These are phyloP conservation scores for Stenoptilia bipunctidactyla DNA, from an alignment of 2,888 invertebrate species.

Conservation along the genomic window DNA sequence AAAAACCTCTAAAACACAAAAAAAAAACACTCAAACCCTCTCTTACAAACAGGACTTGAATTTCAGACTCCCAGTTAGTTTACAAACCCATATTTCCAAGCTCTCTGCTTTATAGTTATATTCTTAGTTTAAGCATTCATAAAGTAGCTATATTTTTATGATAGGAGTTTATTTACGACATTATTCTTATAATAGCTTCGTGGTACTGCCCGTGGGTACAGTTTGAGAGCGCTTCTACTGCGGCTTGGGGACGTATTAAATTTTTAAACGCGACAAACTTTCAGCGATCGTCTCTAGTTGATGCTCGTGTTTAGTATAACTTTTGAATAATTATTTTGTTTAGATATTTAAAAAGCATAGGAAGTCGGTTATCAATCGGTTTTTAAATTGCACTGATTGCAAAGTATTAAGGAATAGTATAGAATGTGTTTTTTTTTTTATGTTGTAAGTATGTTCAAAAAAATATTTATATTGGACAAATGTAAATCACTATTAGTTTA, in stretches of 20 bases:
- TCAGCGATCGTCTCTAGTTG: slow-evolving; percentile 26
- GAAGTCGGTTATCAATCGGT: too few species aligned
- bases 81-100: background rate
- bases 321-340: slow-evolving; percentile 2
- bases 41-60: too few species aligned
- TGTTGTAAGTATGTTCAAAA: too few species aligned
- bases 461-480: too few species aligned
- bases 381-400: too few species aligned
- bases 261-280: slow-evolving; percentile 47
- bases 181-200: slow-evolving; percentile 46
- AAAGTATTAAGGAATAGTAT: too few species aligned
- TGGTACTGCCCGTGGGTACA: slow-evolving; percentile 43
- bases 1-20: too few species aligned
- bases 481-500: too few species aligned
- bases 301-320: slow-evolving; percentile 9
- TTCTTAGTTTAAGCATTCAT: background rate
- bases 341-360: too few species aligned
- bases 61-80: too few species aligned
- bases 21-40: too few species aligned
- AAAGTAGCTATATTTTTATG: slow-evolving; percentile 26
- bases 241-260: slow-evolving; percentile 57
- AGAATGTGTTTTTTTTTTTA: too few species aligned
- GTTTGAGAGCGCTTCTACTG: slow-evolving; percentile 46
- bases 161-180: slow-evolving; percentile 45
- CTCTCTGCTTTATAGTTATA: slow-evolving; percentile 2